A percentile compares a stretch with the other conserved stretches of the same genome.
Conservation (phyloP, 2,113 vertebrate species). For the Dromaius novaehollandiae region DNA sequence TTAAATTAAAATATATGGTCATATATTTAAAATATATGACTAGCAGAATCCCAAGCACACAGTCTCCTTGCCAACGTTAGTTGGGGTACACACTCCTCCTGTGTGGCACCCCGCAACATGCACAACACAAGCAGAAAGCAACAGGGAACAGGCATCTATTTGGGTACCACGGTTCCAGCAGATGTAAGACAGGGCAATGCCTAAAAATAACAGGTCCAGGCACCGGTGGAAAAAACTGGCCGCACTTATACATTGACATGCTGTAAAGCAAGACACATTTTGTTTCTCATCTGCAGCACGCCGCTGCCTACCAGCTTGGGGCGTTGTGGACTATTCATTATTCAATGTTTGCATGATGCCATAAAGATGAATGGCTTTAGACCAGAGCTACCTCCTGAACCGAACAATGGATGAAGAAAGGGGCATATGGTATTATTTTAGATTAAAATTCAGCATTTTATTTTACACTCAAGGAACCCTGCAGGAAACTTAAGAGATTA, state of each 20-base stretch:
- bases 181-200: neutral
- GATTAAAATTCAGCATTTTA: neutral
- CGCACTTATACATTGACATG: neutral
- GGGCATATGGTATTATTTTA: neutral
- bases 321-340: fast-evolving
- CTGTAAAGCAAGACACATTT: neutral
- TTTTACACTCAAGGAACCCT: neutral
- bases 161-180: neutral
- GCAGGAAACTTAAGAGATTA: neutral
- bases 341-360: too few relatives aligned
- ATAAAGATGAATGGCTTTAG: neutral
- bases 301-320: neutral
- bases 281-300: neutral
- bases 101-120: neutral
- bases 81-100: neutral
- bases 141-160: fast-evolving
- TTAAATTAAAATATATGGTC: neutral
- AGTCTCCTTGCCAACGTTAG: neutral
- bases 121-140: neutral
- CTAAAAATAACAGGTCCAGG: neutral
- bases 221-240: neutral
- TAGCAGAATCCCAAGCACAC: neutral
- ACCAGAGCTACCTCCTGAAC: neutral
- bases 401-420: neutral
- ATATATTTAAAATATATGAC: neutral